Evolutionary conservation across 2,888 invertebrate genomes (phyloP), one percentile per base, ranked within the genome.

Genomic region (Amiota mariae): DNA sequence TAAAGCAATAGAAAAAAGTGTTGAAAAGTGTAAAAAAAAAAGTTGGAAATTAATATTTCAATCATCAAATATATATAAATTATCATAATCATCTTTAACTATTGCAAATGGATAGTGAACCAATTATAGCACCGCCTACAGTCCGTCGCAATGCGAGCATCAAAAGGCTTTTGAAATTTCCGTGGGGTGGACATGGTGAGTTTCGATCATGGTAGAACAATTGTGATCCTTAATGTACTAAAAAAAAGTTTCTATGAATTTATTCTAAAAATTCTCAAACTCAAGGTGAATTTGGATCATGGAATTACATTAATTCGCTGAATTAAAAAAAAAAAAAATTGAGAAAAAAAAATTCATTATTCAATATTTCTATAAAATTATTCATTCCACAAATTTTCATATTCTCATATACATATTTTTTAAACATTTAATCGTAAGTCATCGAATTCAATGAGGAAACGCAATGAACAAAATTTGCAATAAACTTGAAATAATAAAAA

Each of bases 161-260:
- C 63, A 89, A 89, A 73, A 82, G 87, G 74, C 80, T 89, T 71
- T 78, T 89, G 18, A 88, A 87, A 77, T 83, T 89, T 57, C 85
- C 88, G 49, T 89, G 89, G 89, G 88, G 88, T 74, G 87, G 87
- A 63, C 85, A 87, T 87, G 89, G 88, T 88, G 86, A 86, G 88
- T 77, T 72, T 59, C 11, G 59, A 15, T 59, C 20, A 36, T 36
- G 6, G 3, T 2, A 6, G 18, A 13, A 46, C n/a, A 11, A 36
- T 63, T 36, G 46, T 36, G 63, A n/a, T 54, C 10, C 12, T 54
- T 54, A n/a, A 54, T 54, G 2, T 15, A 46, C 11, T 57, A 57
- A 10, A 15, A 59, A 15, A 49, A 61, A 71, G 49, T 63, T 72
- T 63, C 72, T 73, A 74, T 75, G 72, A 73, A 74, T 74, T 72